Conservation (phyloP, 2,113 vertebrate species). For the Melanocharis versteri region DNA sequence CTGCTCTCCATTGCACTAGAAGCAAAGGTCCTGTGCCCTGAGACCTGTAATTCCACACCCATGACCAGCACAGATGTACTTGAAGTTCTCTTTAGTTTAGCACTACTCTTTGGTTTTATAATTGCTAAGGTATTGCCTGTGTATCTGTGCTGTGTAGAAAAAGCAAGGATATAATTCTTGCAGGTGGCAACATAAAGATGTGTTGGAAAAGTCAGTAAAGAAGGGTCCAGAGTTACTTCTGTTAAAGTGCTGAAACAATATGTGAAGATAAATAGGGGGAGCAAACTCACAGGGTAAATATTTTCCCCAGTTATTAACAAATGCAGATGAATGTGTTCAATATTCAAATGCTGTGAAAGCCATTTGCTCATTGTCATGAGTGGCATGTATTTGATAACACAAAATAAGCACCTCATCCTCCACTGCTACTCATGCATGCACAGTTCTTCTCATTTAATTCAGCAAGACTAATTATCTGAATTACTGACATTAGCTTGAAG, state of each 20-base stretch:
- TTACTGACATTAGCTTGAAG: conserved; percentile 46
- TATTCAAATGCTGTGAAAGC: not conserved
- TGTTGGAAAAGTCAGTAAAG: not conserved
- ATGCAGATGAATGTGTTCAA: not conserved
- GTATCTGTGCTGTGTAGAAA: not conserved
- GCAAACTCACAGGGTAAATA: not conserved
- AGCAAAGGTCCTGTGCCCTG: not conserved
- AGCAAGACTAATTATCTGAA: conserved; percentile 57
- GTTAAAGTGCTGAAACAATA: not conserved
- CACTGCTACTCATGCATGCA: not conserved
- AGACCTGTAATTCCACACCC: not conserved
- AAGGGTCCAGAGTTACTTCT: not conserved
- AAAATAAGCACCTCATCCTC: conserved; percentile 9
- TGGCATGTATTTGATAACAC: not conserved
- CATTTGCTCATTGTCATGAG: conserved; percentile 6
- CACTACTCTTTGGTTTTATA: not conserved
- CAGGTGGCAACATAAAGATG: not conserved
- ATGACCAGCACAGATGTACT: not conserved
- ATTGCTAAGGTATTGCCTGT: not conserved
- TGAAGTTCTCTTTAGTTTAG: not conserved
- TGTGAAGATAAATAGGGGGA: not conserved
- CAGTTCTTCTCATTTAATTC: conserved; percentile 48
- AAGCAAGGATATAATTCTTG: not conserved
- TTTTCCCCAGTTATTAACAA: not conserved
- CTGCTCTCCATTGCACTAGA: not conserved